phyloP scores from a whole-genome alignment of 2,888 invertebrate genomes.

The Tuta absoluta region DNA sequence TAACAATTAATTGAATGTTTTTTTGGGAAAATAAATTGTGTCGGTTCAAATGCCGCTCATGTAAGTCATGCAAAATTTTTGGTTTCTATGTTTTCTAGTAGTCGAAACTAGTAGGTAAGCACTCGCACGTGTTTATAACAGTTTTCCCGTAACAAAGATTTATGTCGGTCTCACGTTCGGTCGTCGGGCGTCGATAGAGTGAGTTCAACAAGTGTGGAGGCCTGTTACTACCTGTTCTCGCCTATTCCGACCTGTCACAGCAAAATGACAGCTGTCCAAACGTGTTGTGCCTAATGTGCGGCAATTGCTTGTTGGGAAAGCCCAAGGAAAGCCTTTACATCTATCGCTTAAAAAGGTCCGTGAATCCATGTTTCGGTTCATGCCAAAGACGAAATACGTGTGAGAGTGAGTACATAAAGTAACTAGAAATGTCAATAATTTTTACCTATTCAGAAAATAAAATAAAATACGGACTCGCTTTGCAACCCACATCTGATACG shows the following conservation, averaged over 20 bases:
- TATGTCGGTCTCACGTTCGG: background rate
- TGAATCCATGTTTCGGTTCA: background rate
- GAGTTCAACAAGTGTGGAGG: constrained; percentile 19
- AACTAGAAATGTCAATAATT: background rate
- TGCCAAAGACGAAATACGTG: background rate
- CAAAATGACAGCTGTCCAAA: background rate
- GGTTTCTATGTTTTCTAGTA: too few species aligned
- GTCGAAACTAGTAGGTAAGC: too few species aligned
- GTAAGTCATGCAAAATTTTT: too few species aligned
- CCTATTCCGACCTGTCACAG: background rate
- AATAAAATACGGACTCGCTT: background rate
- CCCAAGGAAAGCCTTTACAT: constrained; percentile 2
- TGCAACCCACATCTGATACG: background rate
- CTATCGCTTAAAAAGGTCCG: background rate
- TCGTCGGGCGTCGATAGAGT: constrained; percentile 1
- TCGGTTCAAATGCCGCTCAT: too few species aligned
- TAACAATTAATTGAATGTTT: too few species aligned
- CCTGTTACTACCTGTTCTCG: background rate
- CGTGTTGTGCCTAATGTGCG: constrained; percentile 1
- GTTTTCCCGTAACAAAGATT: constrained; percentile 8
- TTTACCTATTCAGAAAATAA: background rate
- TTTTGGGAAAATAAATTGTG: too few species aligned
- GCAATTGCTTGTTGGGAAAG: background rate
- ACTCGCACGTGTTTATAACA: background rate
- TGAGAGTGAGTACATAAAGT: too few species aligned